Percentiles rank a stretch among this genome's conserved stretches.
phyloP scores from a whole-genome alignment of 37 sponge, comb jelly and placozoan genomes.

The Beroe ovata region DNA sequence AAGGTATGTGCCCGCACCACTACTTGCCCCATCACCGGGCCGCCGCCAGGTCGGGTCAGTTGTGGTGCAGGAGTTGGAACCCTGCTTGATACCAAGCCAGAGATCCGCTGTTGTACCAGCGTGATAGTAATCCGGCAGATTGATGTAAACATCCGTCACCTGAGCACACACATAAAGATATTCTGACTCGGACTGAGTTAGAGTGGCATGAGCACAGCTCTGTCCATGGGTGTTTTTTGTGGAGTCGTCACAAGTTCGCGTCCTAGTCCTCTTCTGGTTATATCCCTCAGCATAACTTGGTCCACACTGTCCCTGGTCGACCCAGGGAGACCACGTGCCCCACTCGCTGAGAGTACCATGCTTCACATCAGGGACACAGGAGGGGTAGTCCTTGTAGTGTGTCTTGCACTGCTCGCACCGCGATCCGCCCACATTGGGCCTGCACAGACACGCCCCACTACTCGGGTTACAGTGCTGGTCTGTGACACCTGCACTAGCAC shows the following conservation, averaged over 20 bases:
- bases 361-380: background rate
- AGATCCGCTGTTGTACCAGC: constrained; percentile 12
- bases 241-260: constrained; percentile 5
- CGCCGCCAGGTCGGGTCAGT: background rate
- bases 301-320: background rate
- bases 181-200: background rate
- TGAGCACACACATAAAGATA: background rate
- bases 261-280: constrained; percentile 6
- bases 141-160: background rate
- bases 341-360: constrained; percentile 7
- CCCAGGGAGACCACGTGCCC: constrained; percentile 1
- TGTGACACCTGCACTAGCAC: background rate
- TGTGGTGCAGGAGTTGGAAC: background rate
- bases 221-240: constrained; percentile 28
- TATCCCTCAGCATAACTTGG: background rate
- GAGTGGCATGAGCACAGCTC: background rate
- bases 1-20: background rate
- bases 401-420: background rate
- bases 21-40: background rate
- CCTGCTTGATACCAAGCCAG: constrained; percentile 27
- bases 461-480: background rate
- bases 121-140: background rate
- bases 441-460: background rate
- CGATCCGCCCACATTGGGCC: background rate
- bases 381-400: background rate